Percentiles rank a stretch among this genome's conserved stretches.
phyloP scores from a whole-genome alignment of 2,113 vertebrate genomes.

The Anseranas semipalmata region DNA sequence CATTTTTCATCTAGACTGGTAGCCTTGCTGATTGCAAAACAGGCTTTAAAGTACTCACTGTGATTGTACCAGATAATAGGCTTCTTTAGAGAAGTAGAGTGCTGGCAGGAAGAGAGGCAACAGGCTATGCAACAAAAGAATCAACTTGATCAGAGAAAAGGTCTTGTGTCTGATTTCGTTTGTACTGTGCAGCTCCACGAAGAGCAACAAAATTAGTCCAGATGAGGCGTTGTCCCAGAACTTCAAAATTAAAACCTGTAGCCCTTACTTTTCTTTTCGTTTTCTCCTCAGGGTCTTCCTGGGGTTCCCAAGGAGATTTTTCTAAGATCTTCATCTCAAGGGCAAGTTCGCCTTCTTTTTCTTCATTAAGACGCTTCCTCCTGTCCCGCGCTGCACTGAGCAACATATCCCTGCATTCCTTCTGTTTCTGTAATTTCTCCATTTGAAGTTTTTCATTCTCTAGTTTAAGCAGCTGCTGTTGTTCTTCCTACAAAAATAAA shows the following conservation, averaged over 20 bases:
- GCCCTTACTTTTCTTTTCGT: slow-evolving; percentile 80
- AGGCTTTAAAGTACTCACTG: background rate
- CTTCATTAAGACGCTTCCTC: slow-evolving; percentile 69
- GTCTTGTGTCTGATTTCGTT: background rate
- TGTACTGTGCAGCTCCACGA: background rate
- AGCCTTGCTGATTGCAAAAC: background rate
- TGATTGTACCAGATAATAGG: background rate
- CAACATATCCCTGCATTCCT: slow-evolving; percentile 59
- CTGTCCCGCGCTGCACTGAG: slow-evolving; percentile 78
- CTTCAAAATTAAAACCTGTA: background rate
- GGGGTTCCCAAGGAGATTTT: slow-evolving; percentile 59
- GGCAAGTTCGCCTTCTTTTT: slow-evolving; percentile 80
- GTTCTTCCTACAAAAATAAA: slow-evolving; percentile 69
- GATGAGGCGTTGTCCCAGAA: background rate
- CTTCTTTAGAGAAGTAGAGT: background rate
- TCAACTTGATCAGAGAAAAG: background rate
- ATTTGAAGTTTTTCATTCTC: slow-evolving; percentile 75
- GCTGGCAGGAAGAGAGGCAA: background rate
- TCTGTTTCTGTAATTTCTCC: slow-evolving; percentile 66
- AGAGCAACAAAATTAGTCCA: background rate
- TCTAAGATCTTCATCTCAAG: slow-evolving; percentile 82
- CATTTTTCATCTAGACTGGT: background rate
- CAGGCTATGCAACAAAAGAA: background rate
- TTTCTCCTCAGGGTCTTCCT: slow-evolving; percentile 69
- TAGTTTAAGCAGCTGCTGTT: slow-evolving; percentile 66